These are phyloP conservation scores for Papilio glaucus DNA, from an alignment of 1,140 invertebrate species.

Conservation along the genomic window DNA sequence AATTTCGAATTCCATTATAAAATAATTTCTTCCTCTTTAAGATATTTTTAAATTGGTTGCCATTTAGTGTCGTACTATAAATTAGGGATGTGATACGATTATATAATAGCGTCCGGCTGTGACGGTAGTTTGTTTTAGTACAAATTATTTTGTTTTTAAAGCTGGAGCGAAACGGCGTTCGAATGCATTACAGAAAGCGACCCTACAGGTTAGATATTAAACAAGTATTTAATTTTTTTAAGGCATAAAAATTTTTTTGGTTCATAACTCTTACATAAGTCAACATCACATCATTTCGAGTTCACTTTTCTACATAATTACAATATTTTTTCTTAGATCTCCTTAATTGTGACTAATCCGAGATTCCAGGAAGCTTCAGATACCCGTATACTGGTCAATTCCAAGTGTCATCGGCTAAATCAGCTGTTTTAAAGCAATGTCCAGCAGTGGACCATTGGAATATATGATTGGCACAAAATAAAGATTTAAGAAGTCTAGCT, in stretches of 20 bases:
- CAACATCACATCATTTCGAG: background rate
- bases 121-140: conserved; percentile 49
- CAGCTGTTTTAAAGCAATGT: too few relatives aligned
- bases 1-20: conserved; percentile 47
- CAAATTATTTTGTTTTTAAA: conserved; percentile 62
- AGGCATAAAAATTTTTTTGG: background rate
- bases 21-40: conserved; percentile 39
- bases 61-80: conserved; percentile 19
- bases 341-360: too few relatives aligned
- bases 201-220: conserved; percentile 69
- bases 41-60: conserved; percentile 11
- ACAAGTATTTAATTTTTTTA: conserved; percentile 21
- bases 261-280: background rate
- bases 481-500: too few relatives aligned
- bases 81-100: conserved; percentile 55
- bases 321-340: too few relatives aligned
- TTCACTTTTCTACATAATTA: too few relatives aligned
- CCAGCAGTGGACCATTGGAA: too few relatives aligned
- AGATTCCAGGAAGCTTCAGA: too few relatives aligned
- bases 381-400: too few relatives aligned
- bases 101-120: conserved; percentile 46
- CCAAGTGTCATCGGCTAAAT: too few relatives aligned
- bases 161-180: conserved; percentile 76
- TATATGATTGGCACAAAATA: too few relatives aligned
- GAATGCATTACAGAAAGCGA: conserved; percentile 82